Conservation (phyloP, 2,113 vertebrate species). For the Todiramphus saurophagus region DNA sequence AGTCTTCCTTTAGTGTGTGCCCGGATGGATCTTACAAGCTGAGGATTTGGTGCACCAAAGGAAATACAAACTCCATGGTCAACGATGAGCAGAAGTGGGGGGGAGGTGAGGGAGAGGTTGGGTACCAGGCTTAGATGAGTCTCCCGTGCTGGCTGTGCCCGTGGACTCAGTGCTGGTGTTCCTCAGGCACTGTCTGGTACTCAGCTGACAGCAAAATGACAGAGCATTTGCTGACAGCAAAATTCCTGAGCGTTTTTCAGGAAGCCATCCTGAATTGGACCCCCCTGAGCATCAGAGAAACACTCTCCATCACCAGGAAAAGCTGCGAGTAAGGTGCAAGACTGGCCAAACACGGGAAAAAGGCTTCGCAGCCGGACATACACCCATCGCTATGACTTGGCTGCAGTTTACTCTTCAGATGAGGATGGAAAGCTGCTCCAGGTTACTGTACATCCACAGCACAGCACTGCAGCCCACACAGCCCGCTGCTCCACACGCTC, state of each 20-base stretch:
- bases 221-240: neutral
- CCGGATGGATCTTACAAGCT: neutral
- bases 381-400: accelerated
- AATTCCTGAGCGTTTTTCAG: neutral
- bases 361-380: accelerated
- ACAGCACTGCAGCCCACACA: neutral
- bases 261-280: neutral
- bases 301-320: neutral
- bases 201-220: neutral
- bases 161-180: neutral
- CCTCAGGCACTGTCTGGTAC: neutral
- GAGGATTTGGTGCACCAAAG: neutral
- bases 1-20: neutral
- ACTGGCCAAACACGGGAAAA: neutral
- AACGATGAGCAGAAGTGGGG: neutral
- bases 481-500: neutral
- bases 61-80: neutral
- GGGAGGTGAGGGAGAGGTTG: neutral
- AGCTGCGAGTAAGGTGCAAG: neutral
- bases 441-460: neutral
- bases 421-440: accelerated
- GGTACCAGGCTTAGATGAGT: neutral
- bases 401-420: neutral
- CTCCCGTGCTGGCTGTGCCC: neutral
- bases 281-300: neutral